These are phyloP conservation scores for Hydraecia micacea DNA, from an alignment of 2,888 invertebrate genomes.

Conservation along the genomic window DNA sequence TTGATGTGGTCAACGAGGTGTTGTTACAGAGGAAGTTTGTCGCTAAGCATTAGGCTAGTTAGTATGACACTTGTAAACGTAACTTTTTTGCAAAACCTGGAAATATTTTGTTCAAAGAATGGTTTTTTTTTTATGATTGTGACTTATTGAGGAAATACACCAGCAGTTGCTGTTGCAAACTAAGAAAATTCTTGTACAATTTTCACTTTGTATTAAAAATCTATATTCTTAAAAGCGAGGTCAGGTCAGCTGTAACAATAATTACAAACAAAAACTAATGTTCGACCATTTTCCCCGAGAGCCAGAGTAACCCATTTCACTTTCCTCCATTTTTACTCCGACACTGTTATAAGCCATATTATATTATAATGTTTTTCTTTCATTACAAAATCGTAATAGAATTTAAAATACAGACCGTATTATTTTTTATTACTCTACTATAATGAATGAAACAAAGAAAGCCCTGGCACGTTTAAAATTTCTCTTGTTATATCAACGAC, in stretches of 20 bases:
- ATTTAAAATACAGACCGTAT: slow-evolving; percentile 32
- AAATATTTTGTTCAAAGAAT: neutral
- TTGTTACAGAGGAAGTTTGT: too few relatives aligned
- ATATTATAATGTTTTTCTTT: slow-evolving; percentile 42
- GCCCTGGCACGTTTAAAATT: slow-evolving; percentile 33
- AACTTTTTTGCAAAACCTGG: neutral
- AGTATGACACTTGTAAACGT: neutral
- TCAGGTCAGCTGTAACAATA: slow-evolving; percentile 49
- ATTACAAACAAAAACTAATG: slow-evolving; percentile 58
- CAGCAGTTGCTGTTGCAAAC: neutral
- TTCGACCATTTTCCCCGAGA: slow-evolving; percentile 34
- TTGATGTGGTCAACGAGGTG: neutral
- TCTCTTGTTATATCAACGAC: slow-evolving; percentile 21
- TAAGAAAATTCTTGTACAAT: slow-evolving; percentile 19
- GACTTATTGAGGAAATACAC: neutral
- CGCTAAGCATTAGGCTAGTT: neutral
- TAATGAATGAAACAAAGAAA: slow-evolving; percentile 47
- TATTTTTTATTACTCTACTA: slow-evolving; percentile 42
- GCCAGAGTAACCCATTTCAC: slow-evolving; percentile 30
- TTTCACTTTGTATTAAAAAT: slow-evolving; percentile 35
- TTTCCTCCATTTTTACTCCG: slow-evolving; percentile 35
- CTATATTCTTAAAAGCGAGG: slow-evolving; percentile 30
- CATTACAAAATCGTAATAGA: slow-evolving; percentile 39
- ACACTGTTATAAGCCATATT: slow-evolving; percentile 24
- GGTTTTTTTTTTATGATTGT: neutral